A percentile compares a stretch with the other conserved stretches of the same genome.
Conservation (phyloP, 1,140 invertebrate species). For the Cydia splendana region DNA sequence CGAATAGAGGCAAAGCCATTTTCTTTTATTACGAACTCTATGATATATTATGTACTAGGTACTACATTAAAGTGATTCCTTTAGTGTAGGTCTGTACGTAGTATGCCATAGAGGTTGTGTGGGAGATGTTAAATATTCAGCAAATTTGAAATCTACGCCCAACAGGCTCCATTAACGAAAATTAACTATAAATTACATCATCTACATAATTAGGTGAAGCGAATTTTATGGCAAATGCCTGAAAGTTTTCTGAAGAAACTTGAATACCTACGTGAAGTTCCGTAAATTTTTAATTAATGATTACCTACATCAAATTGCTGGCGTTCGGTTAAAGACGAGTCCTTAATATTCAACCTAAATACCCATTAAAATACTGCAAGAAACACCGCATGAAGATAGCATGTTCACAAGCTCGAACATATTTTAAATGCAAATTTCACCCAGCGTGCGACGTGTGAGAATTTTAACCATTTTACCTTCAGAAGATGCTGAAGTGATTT, state of each 20-base stretch:
- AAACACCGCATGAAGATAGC: no score
- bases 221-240: neutral
- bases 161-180: slow-evolving; percentile 9
- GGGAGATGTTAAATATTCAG: slow-evolving; percentile 7
- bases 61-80: neutral
- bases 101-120: neutral
- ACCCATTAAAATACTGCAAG: no score
- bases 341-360: no score
- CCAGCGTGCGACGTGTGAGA: neutral
- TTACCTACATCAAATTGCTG: neutral
- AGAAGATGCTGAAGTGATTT: neutral
- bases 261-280: neutral
- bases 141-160: slow-evolving; percentile 10
- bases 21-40: neutral
- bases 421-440: no score
- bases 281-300: neutral
- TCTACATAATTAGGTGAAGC: neutral
- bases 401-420: no score
- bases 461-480: neutral
- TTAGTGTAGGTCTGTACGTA: neutral
- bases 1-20: neutral
- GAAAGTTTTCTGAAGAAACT: neutral
- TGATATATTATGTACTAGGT: neutral
- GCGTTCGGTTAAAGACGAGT: no score
- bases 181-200: neutral